phyloP scores from a whole-genome alignment of 2,888 invertebrate genomes.

The Oxycera nigricornis region DNA sequence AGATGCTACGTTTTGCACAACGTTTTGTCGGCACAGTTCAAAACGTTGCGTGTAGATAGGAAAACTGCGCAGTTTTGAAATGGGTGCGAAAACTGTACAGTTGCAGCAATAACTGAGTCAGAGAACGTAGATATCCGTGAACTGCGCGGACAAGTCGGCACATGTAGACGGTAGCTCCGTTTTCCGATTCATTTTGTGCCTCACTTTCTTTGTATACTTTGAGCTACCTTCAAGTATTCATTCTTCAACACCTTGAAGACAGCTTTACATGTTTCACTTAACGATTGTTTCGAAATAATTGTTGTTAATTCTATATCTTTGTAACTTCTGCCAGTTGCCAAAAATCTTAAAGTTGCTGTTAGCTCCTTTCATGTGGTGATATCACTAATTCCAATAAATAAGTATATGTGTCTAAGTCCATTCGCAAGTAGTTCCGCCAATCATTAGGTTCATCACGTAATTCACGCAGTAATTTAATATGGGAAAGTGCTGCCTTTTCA shows the following conservation, averaged over 20 bases:
- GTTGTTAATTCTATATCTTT: not conserved
- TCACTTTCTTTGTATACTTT: no score
- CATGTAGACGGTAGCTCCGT: no score
- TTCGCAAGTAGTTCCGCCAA: conserved; percentile 11
- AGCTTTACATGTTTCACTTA: conserved; percentile 17
- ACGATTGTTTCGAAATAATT: conserved; percentile 8
- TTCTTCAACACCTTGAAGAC: not conserved
- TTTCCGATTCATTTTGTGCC: no score
- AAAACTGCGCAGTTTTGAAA: no score
- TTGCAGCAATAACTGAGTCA: no score
- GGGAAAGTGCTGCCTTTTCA: not conserved
- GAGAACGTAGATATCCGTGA: no score
- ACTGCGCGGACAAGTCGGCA: no score
- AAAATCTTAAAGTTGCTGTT: not conserved
- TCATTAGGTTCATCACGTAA: conserved; percentile 7
- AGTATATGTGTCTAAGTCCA: not conserved
- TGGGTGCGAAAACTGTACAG: no score
- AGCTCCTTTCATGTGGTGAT: conserved; percentile 11
- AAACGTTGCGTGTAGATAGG: no score
- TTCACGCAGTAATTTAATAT: conserved; percentile 15
- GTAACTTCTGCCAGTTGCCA: conserved; percentile 6
- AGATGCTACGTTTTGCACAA: no score
- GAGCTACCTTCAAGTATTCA: not conserved
- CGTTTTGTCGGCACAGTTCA: no score
- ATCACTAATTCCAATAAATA: conserved; percentile 11